Conservation (phyloP, 2,797 vertebrate genomes). For the Gadopsis marmoratus region DNA sequence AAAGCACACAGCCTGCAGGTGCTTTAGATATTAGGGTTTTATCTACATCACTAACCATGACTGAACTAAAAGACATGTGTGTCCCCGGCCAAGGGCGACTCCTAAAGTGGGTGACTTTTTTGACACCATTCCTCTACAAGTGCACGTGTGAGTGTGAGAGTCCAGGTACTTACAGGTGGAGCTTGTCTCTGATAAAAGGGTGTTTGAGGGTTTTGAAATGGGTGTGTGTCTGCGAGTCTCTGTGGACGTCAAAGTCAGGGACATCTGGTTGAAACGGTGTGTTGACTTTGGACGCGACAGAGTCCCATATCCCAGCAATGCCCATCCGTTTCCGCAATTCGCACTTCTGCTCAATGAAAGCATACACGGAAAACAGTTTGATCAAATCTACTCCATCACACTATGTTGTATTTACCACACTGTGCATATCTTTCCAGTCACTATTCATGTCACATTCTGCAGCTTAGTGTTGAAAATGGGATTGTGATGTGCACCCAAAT, state of each 20-base stretch:
- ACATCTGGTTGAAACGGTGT: conserved; percentile 91
- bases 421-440: neutral
- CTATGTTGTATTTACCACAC: neutral
- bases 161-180: conserved; percentile 91
- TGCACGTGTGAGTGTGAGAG: conserved; percentile 7
- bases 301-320: conserved; percentile 86
- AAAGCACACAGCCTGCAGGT: conserved; percentile 30
- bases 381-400: conserved; percentile 3
- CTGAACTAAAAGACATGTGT: conserved; percentile 13
- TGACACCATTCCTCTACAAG: neutral
- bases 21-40: conserved; percentile 29
- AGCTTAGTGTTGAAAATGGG: neutral
- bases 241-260: conserved; percentile 75
- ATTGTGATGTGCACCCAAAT: neutral
- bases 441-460: neutral
- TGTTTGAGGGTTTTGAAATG: conserved; percentile 92
- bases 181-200: conserved; percentile 95
- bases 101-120: conserved; percentile 4
- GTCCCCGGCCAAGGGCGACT: conserved; percentile 4
- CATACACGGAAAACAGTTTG: conserved; percentile 15
- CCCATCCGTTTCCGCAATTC: conserved; percentile 89
- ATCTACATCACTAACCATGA: conserved; percentile 12
- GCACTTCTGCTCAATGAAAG: conserved; percentile 85
- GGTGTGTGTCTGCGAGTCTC: conserved; percentile 77
- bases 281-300: conserved; percentile 86